Evolutionary conservation across 1,140 invertebrate species (phyloP).

Genomic region (Trachymyrmex cornetzi): DNA sequence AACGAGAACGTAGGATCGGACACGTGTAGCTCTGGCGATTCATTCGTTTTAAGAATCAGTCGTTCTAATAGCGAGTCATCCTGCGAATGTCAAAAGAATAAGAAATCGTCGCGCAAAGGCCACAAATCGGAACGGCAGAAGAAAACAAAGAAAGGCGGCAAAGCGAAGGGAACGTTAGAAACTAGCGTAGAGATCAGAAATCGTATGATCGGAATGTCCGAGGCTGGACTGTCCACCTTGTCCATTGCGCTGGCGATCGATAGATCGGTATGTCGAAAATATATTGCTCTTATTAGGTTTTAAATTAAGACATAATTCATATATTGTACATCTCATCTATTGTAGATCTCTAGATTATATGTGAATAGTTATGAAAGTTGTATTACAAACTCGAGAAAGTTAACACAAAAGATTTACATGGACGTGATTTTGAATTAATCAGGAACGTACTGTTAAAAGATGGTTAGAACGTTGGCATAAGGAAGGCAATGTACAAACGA

Average conservation of each 20-base stretch:
- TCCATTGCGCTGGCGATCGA: constrained; percentile 86
- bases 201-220: constrained; percentile 86
- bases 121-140: constrained; percentile 50
- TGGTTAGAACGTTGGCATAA: constrained; percentile 86
- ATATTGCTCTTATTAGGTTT: constrained; percentile 11
- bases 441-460: constrained; percentile 85
- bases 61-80: constrained; percentile 73
- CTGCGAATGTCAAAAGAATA: constrained; percentile 67
- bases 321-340: not conserved
- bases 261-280: constrained; percentile 82
- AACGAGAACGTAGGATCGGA: constrained; percentile 60
- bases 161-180: constrained; percentile 85
- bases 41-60: too few relatives aligned
- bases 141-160: constrained; percentile 84
- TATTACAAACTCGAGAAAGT: constrained; percentile 24
- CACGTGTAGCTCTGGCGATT: constrained; percentile 75
- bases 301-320: constrained; percentile 13
- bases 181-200: constrained; percentile 86
- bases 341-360: constrained; percentile 2
- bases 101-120: constrained; percentile 54
- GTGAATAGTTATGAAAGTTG: constrained; percentile 23
- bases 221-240: constrained; percentile 85
- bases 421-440: constrained; percentile 63
- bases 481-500: constrained; percentile 86
- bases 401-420: constrained; percentile 48